Conservation (phyloP, 2,888 invertebrate species). For the Selenia dentaria region DNA sequence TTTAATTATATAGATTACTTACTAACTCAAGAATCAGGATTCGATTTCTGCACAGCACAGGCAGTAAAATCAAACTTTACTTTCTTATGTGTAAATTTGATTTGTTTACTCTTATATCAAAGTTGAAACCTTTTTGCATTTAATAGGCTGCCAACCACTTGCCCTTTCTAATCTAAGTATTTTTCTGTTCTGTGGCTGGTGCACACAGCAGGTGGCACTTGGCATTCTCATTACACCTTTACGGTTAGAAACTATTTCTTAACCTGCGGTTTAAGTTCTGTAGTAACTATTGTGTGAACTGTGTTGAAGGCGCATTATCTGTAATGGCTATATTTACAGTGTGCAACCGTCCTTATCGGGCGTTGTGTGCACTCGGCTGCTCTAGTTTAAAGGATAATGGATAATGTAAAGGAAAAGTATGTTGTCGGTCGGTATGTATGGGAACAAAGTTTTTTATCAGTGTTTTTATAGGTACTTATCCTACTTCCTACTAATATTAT, state of each 20-base stretch:
- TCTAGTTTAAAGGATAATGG: conserved; percentile 8
- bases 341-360: conserved; percentile 41
- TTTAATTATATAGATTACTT: no score
- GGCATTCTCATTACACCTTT: conserved; percentile 4
- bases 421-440: neutral
- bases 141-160: neutral
- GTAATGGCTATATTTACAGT: conserved; percentile 31
- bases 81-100: no score
- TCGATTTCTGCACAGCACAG: no score
- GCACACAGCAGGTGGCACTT: conserved; percentile 4
- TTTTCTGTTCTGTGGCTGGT: neutral
- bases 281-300: conserved; percentile 2
- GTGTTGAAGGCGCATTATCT: conserved; percentile 14
- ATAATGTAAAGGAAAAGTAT: conserved; percentile 1
- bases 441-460: neutral
- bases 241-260: neutral
- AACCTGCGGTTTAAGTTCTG: neutral
- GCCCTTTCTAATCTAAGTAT: no score
- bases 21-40: no score
- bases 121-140: no score
- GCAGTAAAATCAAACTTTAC: no score
- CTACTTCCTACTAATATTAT: no score
- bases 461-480: no score
- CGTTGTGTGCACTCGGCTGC: conserved; percentile 29
- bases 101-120: no score